phyloP scores from a whole-genome alignment of 2,797 vertebrate species.

The Lacerta agilis region DNA sequence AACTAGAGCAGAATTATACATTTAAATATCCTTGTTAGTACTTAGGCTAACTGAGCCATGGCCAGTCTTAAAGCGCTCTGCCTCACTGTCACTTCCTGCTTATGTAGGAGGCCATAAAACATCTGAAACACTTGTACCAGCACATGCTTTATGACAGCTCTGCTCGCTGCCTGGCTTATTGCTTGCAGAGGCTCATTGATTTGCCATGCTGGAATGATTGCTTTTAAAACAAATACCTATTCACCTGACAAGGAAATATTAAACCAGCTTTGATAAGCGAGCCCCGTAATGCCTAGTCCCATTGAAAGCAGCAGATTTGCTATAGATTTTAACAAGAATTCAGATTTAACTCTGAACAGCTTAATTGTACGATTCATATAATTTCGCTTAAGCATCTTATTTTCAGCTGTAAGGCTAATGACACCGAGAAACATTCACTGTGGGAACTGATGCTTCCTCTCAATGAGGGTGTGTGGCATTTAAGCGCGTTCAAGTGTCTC shows the following conservation, averaged over 20 bases:
- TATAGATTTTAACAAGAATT: not conserved
- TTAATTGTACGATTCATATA: constrained; percentile 2
- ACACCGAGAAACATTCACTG: not conserved
- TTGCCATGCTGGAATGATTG: constrained; percentile 7
- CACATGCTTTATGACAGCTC: constrained; percentile 22
- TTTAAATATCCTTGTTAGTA: constrained; percentile 56
- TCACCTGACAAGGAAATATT: not conserved
- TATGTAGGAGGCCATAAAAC: constrained; percentile 36
- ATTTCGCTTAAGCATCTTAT: constrained; percentile 12
- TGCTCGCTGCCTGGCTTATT: not conserved
- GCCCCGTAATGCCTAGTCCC: not conserved
- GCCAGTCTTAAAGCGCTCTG: constrained; percentile 31
- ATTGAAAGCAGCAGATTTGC: not conserved
- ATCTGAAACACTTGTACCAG: constrained; percentile 35
- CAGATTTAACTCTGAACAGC: not conserved
- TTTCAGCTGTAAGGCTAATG: constrained; percentile 8
- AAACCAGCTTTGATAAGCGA: not conserved
- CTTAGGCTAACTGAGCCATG: not conserved
- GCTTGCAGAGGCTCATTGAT: constrained; percentile 34
- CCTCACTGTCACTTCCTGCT: constrained; percentile 6
- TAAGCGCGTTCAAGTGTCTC: not conserved
- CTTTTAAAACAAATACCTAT: constrained; percentile 17
- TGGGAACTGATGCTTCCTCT: not conserved
- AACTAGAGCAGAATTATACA: constrained; percentile 50
- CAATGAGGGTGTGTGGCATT: not conserved